Evolutionary conservation across 2,888 invertebrate genomes (phyloP).

Genomic region (Chaetoderma sp.): DNA sequence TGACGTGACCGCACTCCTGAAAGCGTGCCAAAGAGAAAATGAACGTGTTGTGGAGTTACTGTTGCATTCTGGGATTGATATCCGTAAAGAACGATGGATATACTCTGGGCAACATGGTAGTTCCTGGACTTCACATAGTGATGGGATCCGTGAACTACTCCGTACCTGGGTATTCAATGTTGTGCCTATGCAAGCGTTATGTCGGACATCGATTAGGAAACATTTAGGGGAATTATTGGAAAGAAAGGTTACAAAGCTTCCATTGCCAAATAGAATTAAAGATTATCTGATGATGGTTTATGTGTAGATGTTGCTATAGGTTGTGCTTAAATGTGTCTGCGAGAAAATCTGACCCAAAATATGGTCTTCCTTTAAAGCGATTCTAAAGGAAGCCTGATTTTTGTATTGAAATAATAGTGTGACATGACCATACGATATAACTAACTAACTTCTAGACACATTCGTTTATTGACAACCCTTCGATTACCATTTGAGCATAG

Average conservation of each 20-base stretch:
- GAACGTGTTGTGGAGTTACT: constrained; percentile 26
- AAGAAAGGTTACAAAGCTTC: constrained; percentile 1
- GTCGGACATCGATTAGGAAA: constrained; percentile 10
- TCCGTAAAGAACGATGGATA: constrained; percentile 42
- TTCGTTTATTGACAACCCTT: too few relatives aligned
- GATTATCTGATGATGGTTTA: constrained; percentile 18
- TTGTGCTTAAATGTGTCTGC: too few relatives aligned
- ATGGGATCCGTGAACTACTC: constrained; percentile 3
- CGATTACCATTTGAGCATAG: too few relatives aligned
- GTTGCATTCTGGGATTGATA: constrained; percentile 39
- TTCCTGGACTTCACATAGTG: not conserved
- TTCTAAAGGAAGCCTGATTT: too few relatives aligned
- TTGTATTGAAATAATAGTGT: too few relatives aligned
- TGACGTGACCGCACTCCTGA: constrained; percentile 44
- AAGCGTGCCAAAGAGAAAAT: constrained; percentile 32
- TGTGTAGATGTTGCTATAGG: too few relatives aligned
- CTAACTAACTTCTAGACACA: too few relatives aligned
- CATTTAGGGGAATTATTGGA: constrained; percentile 8
- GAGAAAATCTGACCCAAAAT: too few relatives aligned
- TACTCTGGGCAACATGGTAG: not conserved
- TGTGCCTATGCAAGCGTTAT: constrained; percentile 6
- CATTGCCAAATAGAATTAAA: constrained; percentile 15
- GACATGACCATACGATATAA: too few relatives aligned
- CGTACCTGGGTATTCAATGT: constrained; percentile 1
- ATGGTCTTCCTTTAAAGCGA: too few relatives aligned